Percentiles rank a stretch among this genome's conserved stretches.
These are phyloP conservation scores for Dascyllus trimaculatus DNA, from an alignment of 2,113 vertebrate genomes.

Conservation along the genomic window DNA sequence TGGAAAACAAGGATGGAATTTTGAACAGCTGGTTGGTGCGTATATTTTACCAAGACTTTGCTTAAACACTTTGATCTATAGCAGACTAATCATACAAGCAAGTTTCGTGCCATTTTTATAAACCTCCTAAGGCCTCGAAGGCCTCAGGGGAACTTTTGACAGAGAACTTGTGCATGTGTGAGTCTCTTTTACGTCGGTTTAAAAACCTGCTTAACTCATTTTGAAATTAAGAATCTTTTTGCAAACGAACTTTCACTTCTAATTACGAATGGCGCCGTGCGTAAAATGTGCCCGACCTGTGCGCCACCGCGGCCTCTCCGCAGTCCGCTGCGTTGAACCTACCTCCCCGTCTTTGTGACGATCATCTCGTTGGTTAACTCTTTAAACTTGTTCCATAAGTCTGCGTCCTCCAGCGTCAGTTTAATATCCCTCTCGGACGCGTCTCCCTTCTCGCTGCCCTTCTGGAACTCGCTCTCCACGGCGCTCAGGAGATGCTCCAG, in stretches of 20 bases:
- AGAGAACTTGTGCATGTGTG: neutral
- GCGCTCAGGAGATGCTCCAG: slow-evolving; percentile 88
- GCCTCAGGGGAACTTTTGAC: neutral
- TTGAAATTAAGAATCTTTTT: neutral
- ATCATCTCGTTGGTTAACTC: slow-evolving; percentile 90
- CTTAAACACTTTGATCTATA: neutral
- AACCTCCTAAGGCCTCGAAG: neutral
- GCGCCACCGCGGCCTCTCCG: slow-evolving; percentile 3
- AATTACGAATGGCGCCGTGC: neutral
- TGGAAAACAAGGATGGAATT: slow-evolving; percentile 34
- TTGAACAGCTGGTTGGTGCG: too few species aligned
- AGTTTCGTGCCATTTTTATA: neutral
- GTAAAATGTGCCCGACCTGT: slow-evolving; percentile 14
- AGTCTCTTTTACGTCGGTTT: neutral
- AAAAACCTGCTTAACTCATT: neutral
- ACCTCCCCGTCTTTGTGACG: slow-evolving; percentile 88
- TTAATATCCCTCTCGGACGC: slow-evolving; percentile 87
- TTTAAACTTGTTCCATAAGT: slow-evolving; percentile 87
- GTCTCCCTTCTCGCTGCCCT: slow-evolving; percentile 87
- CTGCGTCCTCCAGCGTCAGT: slow-evolving; percentile 84
- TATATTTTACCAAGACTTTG: neutral
- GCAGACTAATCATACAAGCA: neutral
- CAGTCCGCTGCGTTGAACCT: neutral
- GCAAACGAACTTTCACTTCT: accelerated
- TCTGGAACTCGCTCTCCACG: slow-evolving; percentile 87